A percentile compares a stretch with the other conserved stretches of the same genome.
Evolutionary conservation across 2,888 invertebrate genomes (phyloP).

Genomic region (Malacosoma neustria): DNA sequence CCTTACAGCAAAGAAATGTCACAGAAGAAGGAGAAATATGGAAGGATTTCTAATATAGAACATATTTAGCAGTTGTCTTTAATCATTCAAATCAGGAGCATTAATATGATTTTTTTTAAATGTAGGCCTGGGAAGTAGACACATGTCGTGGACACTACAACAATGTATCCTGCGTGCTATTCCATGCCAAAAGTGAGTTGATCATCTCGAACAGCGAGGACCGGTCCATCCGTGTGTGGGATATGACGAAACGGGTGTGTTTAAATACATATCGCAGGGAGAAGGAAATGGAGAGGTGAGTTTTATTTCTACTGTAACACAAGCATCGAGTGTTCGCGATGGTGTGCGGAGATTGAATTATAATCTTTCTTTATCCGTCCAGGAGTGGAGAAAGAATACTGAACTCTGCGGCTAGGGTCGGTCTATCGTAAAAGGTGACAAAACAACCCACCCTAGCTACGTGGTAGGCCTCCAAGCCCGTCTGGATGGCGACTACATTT

Average conservation of each 20-base stretch:
- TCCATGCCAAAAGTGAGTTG: slow-evolving; percentile 97
- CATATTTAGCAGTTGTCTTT: too few relatives aligned
- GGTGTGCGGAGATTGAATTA: too few relatives aligned
- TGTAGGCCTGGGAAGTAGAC: slow-evolving; percentile 97
- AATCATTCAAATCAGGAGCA: too few relatives aligned
- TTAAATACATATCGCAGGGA: slow-evolving; percentile 95
- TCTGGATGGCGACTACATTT: neutral
- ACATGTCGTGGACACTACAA: slow-evolving; percentile 99
- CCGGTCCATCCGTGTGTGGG: slow-evolving; percentile 98
- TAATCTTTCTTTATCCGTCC: neutral
- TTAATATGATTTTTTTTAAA: too few relatives aligned
- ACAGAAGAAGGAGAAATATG: too few relatives aligned
- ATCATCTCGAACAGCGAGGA: slow-evolving; percentile 98
- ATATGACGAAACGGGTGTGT: slow-evolving; percentile 95
- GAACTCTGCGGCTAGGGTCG: neutral
- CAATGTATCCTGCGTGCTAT: slow-evolving; percentile 97
- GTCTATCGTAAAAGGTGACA: neutral
- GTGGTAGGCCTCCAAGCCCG: neutral
- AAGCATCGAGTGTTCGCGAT: too few relatives aligned
- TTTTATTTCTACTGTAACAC: neutral
- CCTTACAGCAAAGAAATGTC: too few relatives aligned
- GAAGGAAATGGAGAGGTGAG: slow-evolving; percentile 78
- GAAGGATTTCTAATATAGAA: too few relatives aligned
- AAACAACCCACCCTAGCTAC: neutral
- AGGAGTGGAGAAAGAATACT: neutral